A percentile compares a stretch with the other conserved stretches of the same genome.
Evolutionary conservation across 2,797 vertebrate species (phyloP).

Genomic region (Jordanella pulchra): DNA sequence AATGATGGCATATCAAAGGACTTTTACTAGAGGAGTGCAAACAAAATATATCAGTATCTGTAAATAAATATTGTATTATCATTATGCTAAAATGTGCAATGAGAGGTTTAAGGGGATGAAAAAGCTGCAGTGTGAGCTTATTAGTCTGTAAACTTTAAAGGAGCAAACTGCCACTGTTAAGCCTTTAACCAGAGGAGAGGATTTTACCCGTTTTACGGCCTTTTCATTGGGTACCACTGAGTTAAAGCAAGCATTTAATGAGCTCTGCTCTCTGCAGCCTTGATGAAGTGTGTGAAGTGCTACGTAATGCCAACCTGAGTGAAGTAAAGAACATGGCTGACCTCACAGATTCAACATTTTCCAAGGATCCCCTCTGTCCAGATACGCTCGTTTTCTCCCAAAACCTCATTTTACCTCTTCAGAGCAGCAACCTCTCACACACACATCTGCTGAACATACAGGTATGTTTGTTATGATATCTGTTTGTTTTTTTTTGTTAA

Average conservation of each 20-base stretch:
- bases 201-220: background rate
- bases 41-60: no score
- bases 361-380: constrained; percentile 85
- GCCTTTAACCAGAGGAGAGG: background rate
- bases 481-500: background rate
- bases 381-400: constrained; percentile 87
- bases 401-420: constrained; percentile 76
- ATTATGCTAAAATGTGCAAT: no score
- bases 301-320: constrained; percentile 76
- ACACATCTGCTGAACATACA: constrained; percentile 84
- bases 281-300: constrained; percentile 78
- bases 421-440: constrained; percentile 73
- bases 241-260: background rate
- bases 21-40: no score
- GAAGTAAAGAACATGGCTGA: constrained; percentile 74
- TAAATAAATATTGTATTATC: no score
- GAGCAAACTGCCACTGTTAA: background rate
- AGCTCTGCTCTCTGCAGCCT: constrained; percentile 64
- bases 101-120: no score
- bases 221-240: background rate
- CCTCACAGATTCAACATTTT: constrained; percentile 75
- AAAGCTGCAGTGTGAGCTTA: constrained; percentile 2
- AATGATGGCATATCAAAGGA: no score
- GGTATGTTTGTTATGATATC: constrained; percentile 70
- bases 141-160: constrained; percentile 33